phyloP scores from a whole-genome alignment of 2,797 vertebrate species.

The Phalloptychus januarius region DNA sequence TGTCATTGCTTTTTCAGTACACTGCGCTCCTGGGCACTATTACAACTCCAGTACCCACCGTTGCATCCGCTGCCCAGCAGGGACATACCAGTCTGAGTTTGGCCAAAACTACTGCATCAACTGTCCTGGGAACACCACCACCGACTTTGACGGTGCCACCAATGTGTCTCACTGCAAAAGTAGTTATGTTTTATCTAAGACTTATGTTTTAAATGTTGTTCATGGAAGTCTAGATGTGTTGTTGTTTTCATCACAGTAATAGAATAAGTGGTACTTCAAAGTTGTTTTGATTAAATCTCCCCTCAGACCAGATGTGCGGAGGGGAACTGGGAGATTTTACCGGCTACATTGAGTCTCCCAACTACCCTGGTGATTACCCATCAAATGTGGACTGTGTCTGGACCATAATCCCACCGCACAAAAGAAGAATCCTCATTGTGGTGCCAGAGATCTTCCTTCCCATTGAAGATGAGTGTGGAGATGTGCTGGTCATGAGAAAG shows the following conservation, averaged over 20 bases:
- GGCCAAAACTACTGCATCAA: constrained; percentile 95
- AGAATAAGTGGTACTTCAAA: background rate
- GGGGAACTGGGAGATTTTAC: constrained; percentile 95
- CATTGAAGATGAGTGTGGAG: constrained; percentile 95
- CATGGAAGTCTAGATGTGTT: no score
- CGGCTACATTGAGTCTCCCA: constrained; percentile 96
- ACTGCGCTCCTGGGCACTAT: constrained; percentile 95
- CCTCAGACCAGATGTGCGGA: constrained; percentile 92
- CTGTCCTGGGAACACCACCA: constrained; percentile 96
- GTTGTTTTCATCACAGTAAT: background rate
- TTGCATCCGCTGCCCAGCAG: constrained; percentile 90
- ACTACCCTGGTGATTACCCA: constrained; percentile 97
- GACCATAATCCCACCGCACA: constrained; percentile 95
- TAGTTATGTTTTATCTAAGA: constrained; percentile 59
- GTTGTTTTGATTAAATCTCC: constrained; percentile 4
- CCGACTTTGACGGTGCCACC: constrained; percentile 95
- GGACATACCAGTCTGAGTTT: constrained; percentile 94
- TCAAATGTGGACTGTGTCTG: constrained; percentile 95
- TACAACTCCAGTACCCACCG: constrained; percentile 94
- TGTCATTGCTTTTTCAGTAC: constrained; percentile 79
- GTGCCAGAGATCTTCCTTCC: constrained; percentile 98
- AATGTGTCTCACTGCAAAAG: constrained; percentile 97
- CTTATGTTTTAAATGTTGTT: background rate
- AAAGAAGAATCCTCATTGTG: constrained; percentile 94
- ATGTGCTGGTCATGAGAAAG: constrained; percentile 97